Base-by-base conservation (phyloP, 2,888 invertebrate species). In the Geotrupes spiniger region DNA sequence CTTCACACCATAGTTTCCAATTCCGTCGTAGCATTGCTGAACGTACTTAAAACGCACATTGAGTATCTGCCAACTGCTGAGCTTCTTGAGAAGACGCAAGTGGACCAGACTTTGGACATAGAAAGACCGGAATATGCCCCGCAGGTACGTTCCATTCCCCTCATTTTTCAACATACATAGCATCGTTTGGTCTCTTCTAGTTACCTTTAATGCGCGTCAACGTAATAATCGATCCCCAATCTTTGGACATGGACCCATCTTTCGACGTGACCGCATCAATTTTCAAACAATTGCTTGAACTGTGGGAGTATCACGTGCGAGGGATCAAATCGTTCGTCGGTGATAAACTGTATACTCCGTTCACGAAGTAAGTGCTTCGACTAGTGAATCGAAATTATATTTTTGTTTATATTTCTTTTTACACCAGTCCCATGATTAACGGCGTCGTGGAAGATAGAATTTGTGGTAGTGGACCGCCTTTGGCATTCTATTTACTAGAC, bases 401-500 rank as follows among this genome's bases (percentile, higher is more conserved):
- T 4, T 27, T 12, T 42, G 39, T 17, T 10, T 31, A 33, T 2
- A 33, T 12, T n/a, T 14, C 14, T n/a, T 42, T 43, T 36, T 38
- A 6, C 50, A 42, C 37, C 59, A 86, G 87, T 49, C 92, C 92
- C 0, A 81, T 86, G 11, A 87, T 93, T 52, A 90, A 92, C 79
- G 87, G 85, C 11, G 87, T 89, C 62, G 81, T 84, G 63, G 88
- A 91, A 58, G 85, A 88, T 33, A 81, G 87, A 66, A 81, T 87
- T 0, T 85, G 86, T 45, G 88, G 88, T 1, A 76, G 78, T 17
- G 82, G 90, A 0, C 91, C 92, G 0, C 81, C 83, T 51, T 72
- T 92, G 25, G 74, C 78, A 29, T 83, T 82, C 59, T 78, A 90
- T 42, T 75, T 92, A 65, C 78, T 81, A 43, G 82, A 83, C 53